Evolutionary conservation across 2,113 vertebrate species (phyloP).

Genomic region (Cebus imitator): DNA sequence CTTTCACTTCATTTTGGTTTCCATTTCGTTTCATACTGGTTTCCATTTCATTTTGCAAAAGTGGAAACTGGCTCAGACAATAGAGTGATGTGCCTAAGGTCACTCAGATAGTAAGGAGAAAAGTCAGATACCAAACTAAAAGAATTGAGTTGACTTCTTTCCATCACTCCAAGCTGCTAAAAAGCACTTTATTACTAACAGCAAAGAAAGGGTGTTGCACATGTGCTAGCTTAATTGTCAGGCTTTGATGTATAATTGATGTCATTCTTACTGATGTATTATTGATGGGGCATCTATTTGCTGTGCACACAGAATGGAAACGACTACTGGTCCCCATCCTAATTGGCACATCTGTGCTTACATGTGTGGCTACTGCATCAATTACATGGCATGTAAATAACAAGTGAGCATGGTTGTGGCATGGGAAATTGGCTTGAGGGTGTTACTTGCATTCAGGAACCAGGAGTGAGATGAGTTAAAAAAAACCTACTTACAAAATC

Average conservation of each 20-base stretch:
- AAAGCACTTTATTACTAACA: background rate
- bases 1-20: background rate
- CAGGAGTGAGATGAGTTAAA: background rate
- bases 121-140: constrained; percentile 8
- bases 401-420: background rate
- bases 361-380: background rate
- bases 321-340: background rate
- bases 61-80: background rate
- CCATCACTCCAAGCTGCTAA: background rate
- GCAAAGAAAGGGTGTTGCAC: background rate
- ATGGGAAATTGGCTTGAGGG: background rate
- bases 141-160: background rate
- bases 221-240: background rate
- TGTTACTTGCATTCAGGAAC: background rate
- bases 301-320: background rate
- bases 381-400: background rate
- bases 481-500: background rate
- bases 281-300: background rate
- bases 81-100: background rate
- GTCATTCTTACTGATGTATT: background rate
- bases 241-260: background rate
- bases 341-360: background rate
- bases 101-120: background rate
- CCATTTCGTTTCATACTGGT: background rate
- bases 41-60: background rate